phyloP scores from a whole-genome alignment of 1,140 invertebrate genomes.

The Aphelenchoides avenae region DNA sequence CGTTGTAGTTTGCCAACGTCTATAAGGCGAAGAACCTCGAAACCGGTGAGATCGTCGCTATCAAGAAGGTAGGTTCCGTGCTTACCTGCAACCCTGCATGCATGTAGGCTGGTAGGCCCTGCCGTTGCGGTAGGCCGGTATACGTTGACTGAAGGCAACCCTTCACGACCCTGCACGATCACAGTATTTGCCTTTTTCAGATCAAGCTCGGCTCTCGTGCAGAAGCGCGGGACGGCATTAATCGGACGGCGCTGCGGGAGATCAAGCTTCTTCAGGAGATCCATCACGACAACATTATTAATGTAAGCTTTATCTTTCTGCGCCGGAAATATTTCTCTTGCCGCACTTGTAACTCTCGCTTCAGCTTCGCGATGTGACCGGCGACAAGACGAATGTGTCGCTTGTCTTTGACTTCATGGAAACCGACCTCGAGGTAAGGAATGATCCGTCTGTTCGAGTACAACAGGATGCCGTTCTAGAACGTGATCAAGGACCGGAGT shows the following conservation, averaged over 20 bases:
- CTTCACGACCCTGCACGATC: not conserved
- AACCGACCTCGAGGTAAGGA: slow-evolving; percentile 90
- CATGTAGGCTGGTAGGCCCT: slow-evolving; percentile 2
- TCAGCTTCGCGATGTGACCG: too few species aligned
- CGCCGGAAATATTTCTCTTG: slow-evolving; percentile 81
- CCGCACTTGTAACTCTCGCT: too few species aligned
- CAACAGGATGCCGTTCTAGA: slow-evolving; percentile 59
- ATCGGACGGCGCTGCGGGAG: slow-evolving; percentile 92
- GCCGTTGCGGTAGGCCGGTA: not conserved
- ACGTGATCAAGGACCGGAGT: slow-evolving; percentile 66
- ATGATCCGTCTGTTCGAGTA: too few species aligned
- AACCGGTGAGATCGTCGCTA: slow-evolving; percentile 76
- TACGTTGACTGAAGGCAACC: too few species aligned
- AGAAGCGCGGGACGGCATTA: slow-evolving; percentile 95
- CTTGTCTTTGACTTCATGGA: slow-evolving; percentile 99
- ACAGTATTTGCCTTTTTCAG: slow-evolving; percentile 61
- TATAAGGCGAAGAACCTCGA: slow-evolving; percentile 88
- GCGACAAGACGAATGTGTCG: slow-evolving; percentile 97
- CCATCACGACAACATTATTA: slow-evolving; percentile 88
- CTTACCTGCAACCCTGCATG: slow-evolving; percentile 7
- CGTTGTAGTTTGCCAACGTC: slow-evolving; percentile 83
- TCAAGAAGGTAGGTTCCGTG: slow-evolving; percentile 75
- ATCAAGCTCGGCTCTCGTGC: slow-evolving; percentile 90
- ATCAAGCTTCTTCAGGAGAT: slow-evolving; percentile 96
- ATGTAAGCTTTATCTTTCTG: too few species aligned